phyloP scores from a whole-genome alignment of 2,113 vertebrate species.

The Python bivittatus region DNA sequence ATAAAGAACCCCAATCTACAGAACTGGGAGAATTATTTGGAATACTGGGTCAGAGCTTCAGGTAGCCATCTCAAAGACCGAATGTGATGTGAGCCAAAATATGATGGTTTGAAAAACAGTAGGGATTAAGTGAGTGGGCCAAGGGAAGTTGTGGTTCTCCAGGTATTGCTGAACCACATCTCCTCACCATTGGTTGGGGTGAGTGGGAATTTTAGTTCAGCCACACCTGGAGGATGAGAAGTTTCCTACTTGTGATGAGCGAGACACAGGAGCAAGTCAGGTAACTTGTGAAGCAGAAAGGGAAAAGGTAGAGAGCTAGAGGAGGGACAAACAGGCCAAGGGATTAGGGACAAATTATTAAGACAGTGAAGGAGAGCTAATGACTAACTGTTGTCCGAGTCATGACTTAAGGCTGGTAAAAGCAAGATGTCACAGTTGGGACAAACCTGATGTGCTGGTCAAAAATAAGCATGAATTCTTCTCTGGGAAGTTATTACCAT shows the following conservation, averaged over 20 bases:
- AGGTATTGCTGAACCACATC: too few relatives aligned
- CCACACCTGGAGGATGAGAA: not conserved
- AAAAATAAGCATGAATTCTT: conserved; percentile 9
- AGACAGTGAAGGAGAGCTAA: not conserved
- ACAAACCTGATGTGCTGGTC: not conserved
- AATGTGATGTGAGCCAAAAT: not conserved
- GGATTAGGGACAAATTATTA: not conserved
- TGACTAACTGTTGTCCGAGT: not conserved
- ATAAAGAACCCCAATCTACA: not conserved
- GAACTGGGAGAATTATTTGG: not conserved
- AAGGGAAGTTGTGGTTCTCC: not conserved
- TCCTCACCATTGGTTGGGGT: not conserved
- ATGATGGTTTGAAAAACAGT: not conserved
- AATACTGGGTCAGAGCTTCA: not conserved
- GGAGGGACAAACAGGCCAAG: not conserved
- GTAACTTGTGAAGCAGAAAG: not conserved
- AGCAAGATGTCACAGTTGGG: not conserved
- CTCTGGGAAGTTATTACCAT: conserved; percentile 48
- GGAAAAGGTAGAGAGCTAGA: not conserved
- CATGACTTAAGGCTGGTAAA: not conserved
- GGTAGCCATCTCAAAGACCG: not conserved
- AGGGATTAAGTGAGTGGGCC: not conserved
- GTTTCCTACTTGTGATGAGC: too few relatives aligned
- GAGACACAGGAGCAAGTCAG: not conserved
- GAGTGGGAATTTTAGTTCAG: too few relatives aligned